Evolutionary conservation across 2,113 vertebrate species (phyloP).

Genomic region (Hirundichthys speculiger): DNA sequence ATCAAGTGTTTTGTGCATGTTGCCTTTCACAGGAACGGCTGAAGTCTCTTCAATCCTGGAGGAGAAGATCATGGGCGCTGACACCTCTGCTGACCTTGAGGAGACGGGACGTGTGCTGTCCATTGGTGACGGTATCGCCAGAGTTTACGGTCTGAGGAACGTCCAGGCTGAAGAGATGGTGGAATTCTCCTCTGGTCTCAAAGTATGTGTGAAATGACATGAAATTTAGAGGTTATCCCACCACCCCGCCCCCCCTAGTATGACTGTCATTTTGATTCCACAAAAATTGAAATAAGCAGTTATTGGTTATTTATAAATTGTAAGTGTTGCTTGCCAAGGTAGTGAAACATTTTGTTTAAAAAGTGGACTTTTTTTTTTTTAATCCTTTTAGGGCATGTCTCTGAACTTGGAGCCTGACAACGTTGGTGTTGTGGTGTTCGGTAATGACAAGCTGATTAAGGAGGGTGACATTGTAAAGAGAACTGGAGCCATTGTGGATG

Average conservation of each 20-base stretch:
- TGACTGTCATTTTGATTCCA: no score
- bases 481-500: conserved; percentile 97
- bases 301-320: no score
- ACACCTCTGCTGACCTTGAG: conserved; percentile 91
- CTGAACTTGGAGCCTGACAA: conserved; percentile 99
- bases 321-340: no score
- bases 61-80: conserved; percentile 94
- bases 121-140: conserved; percentile 97
- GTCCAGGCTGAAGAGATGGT: conserved; percentile 99
- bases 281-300: no score
- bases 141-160: conserved; percentile 95
- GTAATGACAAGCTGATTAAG: conserved; percentile 98
- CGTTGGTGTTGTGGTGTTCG: conserved; percentile 99
- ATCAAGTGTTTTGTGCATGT: not conserved
- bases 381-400: conserved; percentile 91
- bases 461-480: conserved; percentile 98
- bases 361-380: not conserved
- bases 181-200: conserved; percentile 97
- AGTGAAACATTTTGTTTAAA: not conserved
- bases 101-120: conserved; percentile 97
- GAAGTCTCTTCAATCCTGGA: conserved; percentile 98
- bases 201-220: conserved; percentile 75
- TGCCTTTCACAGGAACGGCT: conserved; percentile 84
- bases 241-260: no score
- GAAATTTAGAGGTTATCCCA: not conserved